Base-by-base conservation (phyloP, 2,888 invertebrate species). In the Hyposoter didymator region DNA sequence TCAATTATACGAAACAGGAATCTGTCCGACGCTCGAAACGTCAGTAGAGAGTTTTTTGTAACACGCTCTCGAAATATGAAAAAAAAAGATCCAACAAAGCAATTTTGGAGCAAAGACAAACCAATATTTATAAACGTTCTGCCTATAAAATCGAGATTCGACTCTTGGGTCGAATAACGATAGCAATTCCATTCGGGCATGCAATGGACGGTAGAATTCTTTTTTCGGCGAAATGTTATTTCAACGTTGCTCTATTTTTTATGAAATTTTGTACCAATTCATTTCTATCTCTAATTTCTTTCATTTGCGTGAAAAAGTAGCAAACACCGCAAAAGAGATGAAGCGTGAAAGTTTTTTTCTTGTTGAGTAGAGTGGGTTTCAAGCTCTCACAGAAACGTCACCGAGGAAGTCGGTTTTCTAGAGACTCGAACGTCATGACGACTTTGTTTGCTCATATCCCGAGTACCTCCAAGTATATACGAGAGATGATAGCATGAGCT, bases 381-480 rank as follows among this genome's bases (percentile, higher is more conserved):
- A 17, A 19, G 66, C 76, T 64, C 35, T 76, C 7, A 17, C 4
- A 7, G 22, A 49, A 66, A 76, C 52, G 49, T 66, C 66, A 47
- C 45, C 76, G 35, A 66, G 17, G 39, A 76, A 66, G 49, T 76
- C 22, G 10, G 49, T 19, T 4, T 76, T 66, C 52, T 22, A 22
- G 39, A n/a, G 17, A 75, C 32, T 64, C 32, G 32, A 64, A 35
- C 32, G 39, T 49, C 76, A 39, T 76, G 66, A 52, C 76, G 66
- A 67, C 17, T 52, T 39, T 39, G 66, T 66, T 66, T 76, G 49
- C 49, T 35, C 22, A 52, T 76, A 76, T 76, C 49, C 17, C 66
- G 66, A 52, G 66, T 39, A 22, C 8, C 55, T 43, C 73, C 73
- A 55, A 35, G 55, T 55, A 39, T 45, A 49, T 22, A 28, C 17